phyloP scores from a whole-genome alignment of 2,113 vertebrate genomes.

The Melanerpes formicivorus region DNA sequence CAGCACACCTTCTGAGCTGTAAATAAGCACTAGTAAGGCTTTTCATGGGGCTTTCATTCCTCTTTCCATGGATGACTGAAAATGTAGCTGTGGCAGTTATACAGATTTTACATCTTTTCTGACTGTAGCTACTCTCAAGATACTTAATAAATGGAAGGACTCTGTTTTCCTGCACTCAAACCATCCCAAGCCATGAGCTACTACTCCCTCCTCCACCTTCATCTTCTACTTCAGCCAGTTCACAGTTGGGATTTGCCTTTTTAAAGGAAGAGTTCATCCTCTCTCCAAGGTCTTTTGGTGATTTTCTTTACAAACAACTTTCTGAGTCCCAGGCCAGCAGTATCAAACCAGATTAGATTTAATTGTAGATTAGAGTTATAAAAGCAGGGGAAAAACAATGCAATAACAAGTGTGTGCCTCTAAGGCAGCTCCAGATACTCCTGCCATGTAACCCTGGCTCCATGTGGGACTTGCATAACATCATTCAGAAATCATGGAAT shows the following conservation, averaged over 20 bases:
- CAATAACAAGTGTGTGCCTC: neutral
- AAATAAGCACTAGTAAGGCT: neutral
- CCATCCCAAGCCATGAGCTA: neutral
- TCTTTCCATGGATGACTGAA: neutral
- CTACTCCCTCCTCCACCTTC: neutral
- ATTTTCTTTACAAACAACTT: neutral
- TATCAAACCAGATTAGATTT: neutral
- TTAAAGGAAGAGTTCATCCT: neutral
- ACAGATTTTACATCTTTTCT: neutral
- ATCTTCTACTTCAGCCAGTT: neutral
- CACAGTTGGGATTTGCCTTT: neutral
- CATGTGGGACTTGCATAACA: neutral
- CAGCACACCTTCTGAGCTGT: neutral
- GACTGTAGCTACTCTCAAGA: rapidly evolving
- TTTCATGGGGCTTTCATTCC: neutral
- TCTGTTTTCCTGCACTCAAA: neutral
- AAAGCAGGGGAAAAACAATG: neutral
- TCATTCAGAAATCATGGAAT: neutral
- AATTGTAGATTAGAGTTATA: neutral
- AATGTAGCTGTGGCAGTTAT: neutral
- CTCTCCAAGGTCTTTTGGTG: neutral
- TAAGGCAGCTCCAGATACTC: neutral
- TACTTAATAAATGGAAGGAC: neutral
- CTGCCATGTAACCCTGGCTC: neutral
- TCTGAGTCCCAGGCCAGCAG: neutral